Base-by-base conservation (phyloP, 2,113 vertebrate species). In the Oceanites oceanicus region DNA sequence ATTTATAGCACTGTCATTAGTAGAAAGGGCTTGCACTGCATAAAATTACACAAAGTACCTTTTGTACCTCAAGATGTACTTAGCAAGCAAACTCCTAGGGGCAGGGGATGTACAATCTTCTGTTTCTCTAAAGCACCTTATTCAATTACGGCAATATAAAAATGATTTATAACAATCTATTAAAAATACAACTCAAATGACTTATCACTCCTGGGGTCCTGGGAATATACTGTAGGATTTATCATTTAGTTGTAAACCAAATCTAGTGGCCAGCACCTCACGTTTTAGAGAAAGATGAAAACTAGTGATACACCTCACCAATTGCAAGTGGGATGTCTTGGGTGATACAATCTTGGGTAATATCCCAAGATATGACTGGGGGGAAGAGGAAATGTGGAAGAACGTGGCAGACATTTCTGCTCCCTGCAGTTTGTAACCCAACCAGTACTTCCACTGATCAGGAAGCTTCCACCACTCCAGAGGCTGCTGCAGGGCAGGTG, bases 81-180 rank as follows among this genome's bases (percentile, higher is more conserved):
- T 95, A 97, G 94, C 73, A 85, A 92, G 96, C 89, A 96, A 96
- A 82, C 92, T 97, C 92, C 92, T 95, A 82, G 77, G 91, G 84
- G 84, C 92, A 96, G 80, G 36, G 84, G 95, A 95, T 82, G 88
- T 90, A 79, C 86, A 90, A 72, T 95, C 74, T 90, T 92, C 95
- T 92, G 86, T 94, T 96, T 95, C 95, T 90, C 84, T 90, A 94
- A 96, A 96, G 96, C 86, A 95, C 77, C 92, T 88, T 76, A 95
- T 88, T 95, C 89, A 96, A 94, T 96, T 97, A 96, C 3, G 1
- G 87, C 91, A 96, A 94, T 88, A 93, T 96, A 97, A 95, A 96
- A 96, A 91, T 95, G 84, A 96, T 97, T 96, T 96, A 95, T 96
- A 94, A 76, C 83, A 75, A 95, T 92, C 95, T 96, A 94, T 96